Base-by-base conservation (phyloP, 2,113 vertebrate species). In the Anthoscopus minutus region DNA sequence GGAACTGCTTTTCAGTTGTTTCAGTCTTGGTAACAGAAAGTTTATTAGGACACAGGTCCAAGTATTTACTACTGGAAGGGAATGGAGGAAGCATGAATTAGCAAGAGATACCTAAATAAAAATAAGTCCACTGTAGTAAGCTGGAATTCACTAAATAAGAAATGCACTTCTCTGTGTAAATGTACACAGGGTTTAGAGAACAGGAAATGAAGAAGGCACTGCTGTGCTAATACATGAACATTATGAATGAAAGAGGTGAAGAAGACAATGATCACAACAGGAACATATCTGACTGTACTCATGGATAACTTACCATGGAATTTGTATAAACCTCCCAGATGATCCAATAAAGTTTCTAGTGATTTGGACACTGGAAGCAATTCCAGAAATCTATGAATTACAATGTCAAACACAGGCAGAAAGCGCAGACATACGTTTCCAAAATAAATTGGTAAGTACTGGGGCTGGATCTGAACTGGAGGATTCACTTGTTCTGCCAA, bases 401-500 rank as follows among this genome's bases (percentile, higher is more conserved):
- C 99, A 69, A 99, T 99, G 96, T 99, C 99, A 84, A 99, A 99
- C 77, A 99, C 99, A 0, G 99, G 99, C 89, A 99, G 98, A 97
- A 99, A 99, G 71, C 99, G 99, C 65, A 99, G 98, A 92, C 99
- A 99, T 54, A 99, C 99, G 27, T 99, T 99, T 85, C 99, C 99
- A 77, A 99, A 99, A 97, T 99, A 99, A 97, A 99, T 99, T 23
- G 99, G 99, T 70, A 99, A 98, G 86, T 99, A 99, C 66, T 99
- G 99, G 7, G 98, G 98, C 97, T 99, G 99, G 76, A 99, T 99
- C 92, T 98, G 99, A 95, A 99, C 98, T 42, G 99, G 99, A 21
- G 99, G 99, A 92, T 98, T 99, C 20, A 99, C 99, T 86, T 99
- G 99, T 56, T 99, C 99, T 6, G 99, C 99, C 44, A 99, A 98